Conservation (phyloP, 2,888 invertebrate genomes). For the Agonopterix arenella region DNA sequence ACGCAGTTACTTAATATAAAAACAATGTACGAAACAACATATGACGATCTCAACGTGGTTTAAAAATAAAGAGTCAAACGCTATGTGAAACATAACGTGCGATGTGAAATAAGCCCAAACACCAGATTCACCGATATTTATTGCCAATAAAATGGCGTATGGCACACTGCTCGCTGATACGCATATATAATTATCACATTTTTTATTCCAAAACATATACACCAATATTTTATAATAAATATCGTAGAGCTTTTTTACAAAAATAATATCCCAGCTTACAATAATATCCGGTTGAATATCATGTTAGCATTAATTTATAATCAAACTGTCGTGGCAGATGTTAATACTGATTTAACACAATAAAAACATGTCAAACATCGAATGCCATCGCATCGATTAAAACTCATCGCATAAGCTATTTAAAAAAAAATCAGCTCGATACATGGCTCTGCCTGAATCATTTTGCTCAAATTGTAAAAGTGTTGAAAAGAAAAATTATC, state of each 20-base stretch:
- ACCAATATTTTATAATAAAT: slow-evolving; percentile 36
- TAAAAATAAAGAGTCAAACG: slow-evolving; percentile 44
- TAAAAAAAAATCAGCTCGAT: no score
- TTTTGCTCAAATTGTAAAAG: no score
- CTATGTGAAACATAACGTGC: slow-evolving; percentile 13
- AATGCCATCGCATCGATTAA: no score
- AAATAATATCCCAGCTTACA: slow-evolving; percentile 41
- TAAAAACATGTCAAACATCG: no score
- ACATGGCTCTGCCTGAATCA: no score
- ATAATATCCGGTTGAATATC: slow-evolving; percentile 60
- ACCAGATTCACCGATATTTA: slow-evolving; percentile 62
- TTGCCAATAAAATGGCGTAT: slow-evolving; percentile 54
- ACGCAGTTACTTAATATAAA: no score
- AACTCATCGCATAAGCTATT: no score
- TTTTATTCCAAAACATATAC: slow-evolving; percentile 25
- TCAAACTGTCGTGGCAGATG: slow-evolving; percentile 55
- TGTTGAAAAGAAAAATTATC: no score
- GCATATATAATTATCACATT: slow-evolving; percentile 39
- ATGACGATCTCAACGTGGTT: slow-evolving; percentile 45
- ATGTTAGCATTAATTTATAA: slow-evolving; percentile 47
- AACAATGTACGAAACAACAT: slow-evolving; percentile 18
- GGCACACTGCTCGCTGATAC: slow-evolving; percentile 18
- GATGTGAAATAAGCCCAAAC: slow-evolving; percentile 33
- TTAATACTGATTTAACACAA: slow-evolving; percentile 30
- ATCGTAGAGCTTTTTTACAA: slow-evolving; percentile 31